A percentile compares a stretch with the other conserved stretches of the same genome.
These are phyloP conservation scores for Mactromeris polynyma DNA, from an alignment of 2,888 invertebrate genomes.

Conservation along the genomic window DNA sequence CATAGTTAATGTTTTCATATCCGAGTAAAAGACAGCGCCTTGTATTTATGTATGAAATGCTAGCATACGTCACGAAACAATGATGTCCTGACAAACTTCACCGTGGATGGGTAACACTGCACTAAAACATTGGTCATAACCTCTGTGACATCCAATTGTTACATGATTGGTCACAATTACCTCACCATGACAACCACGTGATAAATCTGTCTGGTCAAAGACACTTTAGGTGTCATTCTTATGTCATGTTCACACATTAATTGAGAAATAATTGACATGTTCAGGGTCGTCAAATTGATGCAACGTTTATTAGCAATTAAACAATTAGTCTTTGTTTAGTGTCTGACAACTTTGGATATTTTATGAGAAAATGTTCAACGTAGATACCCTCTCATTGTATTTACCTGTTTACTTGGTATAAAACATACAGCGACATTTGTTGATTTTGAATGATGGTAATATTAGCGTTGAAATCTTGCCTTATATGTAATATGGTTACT, in stretches of 20 bases:
- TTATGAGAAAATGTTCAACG: background rate
- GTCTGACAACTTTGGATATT: background rate
- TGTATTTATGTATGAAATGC: no score
- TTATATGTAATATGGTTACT: no score
- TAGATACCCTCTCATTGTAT: no score
- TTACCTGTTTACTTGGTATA: no score
- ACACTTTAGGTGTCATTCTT: conserved; percentile 29
- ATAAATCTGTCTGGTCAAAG: conserved; percentile 40
- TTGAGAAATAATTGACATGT: background rate
- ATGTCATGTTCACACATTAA: conserved; percentile 32
- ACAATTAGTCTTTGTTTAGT: background rate
- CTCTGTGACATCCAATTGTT: background rate
- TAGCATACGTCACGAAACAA: no score
- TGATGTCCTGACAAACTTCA: no score
- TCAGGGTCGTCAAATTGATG: background rate
- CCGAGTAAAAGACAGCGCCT: no score
- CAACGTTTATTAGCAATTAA: background rate
- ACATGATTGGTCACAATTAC: conserved; percentile 25
- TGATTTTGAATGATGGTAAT: no score
- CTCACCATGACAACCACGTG: conserved; percentile 24
- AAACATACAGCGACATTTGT: no score
- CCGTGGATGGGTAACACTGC: no score
- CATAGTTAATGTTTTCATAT: no score
- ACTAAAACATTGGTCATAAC: background rate
- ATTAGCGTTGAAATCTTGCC: no score